phyloP scores from a whole-genome alignment of 2,113 vertebrate genomes.

The Saguinus midas region DNA sequence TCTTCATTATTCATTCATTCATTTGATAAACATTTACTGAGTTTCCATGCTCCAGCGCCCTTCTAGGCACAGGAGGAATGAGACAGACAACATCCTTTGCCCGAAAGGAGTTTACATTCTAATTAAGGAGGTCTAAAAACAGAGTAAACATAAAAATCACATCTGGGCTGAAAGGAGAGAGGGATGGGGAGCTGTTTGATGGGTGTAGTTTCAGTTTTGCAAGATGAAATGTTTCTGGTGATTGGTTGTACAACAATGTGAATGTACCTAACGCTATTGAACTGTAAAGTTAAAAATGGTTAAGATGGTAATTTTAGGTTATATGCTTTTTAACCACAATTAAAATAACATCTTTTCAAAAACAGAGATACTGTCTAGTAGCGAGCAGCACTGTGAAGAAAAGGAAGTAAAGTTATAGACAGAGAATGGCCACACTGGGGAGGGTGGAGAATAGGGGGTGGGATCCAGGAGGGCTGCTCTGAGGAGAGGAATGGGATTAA shows the following conservation, averaged over 20 bases:
- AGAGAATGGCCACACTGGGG: not conserved
- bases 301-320: not conserved
- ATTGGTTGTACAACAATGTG: not conserved
- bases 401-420: not conserved
- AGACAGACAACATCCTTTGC: not conserved
- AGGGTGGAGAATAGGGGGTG: too few relatives aligned
- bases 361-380: not conserved
- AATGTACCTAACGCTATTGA: not conserved
- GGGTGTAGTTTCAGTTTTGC: not conserved
- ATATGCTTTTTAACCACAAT: not conserved
- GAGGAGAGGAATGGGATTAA: not conserved
- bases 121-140: not conserved
- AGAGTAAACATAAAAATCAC: not conserved
- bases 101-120: not conserved
- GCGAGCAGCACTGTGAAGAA: not conserved
- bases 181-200: not conserved
- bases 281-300: accelerated
- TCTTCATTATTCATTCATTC: not conserved
- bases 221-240: not conserved
- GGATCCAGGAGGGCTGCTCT: too few relatives aligned
- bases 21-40: not conserved
- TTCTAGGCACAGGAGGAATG: not conserved
- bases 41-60: accelerated
- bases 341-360: not conserved
- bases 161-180: not conserved